These are phyloP conservation scores for Cydia amplana DNA, from an alignment of 1,140 invertebrate species.

Conservation along the genomic window DNA sequence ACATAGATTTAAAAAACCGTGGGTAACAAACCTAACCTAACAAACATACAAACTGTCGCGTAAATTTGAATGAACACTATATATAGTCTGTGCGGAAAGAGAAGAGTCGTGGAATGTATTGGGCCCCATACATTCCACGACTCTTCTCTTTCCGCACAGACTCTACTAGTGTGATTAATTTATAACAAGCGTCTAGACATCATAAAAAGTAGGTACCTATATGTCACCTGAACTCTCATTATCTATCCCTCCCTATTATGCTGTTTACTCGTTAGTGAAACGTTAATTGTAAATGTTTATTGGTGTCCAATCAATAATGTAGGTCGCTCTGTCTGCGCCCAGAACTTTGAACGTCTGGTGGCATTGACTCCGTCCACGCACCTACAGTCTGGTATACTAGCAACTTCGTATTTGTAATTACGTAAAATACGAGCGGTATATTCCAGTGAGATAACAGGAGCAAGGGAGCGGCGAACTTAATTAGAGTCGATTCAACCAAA, in stretches of 20 bases:
- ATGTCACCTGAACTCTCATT: not conserved
- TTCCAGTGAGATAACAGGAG: constrained; percentile 6
- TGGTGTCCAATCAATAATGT: constrained; percentile 17
- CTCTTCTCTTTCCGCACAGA: too few species aligned
- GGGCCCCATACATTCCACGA: too few species aligned
- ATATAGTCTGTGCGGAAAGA: too few species aligned
- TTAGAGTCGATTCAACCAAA: not conserved
- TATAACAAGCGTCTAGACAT: not conserved
- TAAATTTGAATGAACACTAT: too few species aligned
- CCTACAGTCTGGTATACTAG: constrained; percentile 1
- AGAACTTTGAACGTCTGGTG: constrained; percentile 34
- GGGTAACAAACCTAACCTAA: too few species aligned
- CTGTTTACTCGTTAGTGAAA: constrained; percentile 31
- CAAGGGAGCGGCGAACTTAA: not conserved
- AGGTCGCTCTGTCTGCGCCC: constrained; percentile 16
- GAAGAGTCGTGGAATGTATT: too few species aligned
- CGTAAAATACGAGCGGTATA: constrained; percentile 28
- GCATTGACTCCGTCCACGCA: constrained; percentile 26
- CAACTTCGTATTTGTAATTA: constrained; percentile 25
- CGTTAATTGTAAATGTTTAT: constrained; percentile 17
- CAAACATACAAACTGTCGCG: too few species aligned
- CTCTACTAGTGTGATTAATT: too few species aligned
- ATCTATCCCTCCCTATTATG: constrained; percentile 7
- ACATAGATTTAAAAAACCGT: too few species aligned
- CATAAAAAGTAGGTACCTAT: not conserved